These are phyloP conservation scores for Leucoptera coffeella DNA, from an alignment of 2,888 invertebrate species.

Conservation along the genomic window DNA sequence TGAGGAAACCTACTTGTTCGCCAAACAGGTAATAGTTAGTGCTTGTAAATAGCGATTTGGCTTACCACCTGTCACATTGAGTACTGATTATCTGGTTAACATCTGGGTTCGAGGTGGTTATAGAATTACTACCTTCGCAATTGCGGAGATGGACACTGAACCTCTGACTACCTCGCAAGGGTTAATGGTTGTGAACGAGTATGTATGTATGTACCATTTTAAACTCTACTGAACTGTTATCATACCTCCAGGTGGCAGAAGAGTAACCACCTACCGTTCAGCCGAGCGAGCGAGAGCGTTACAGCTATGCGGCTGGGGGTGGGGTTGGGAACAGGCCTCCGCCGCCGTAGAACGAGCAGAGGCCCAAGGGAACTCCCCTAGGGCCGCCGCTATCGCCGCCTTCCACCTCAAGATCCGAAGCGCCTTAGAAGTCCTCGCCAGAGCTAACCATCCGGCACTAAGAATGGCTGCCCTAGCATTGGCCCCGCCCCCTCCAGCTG, in stretches of 20 bases:
- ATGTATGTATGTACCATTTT: too few relatives aligned
- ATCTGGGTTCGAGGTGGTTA: background rate
- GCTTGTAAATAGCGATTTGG: too few relatives aligned
- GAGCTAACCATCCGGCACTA: conserved; percentile 51
- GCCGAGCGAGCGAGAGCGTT: conserved; percentile 74
- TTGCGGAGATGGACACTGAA: too few relatives aligned
- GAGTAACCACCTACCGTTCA: conserved; percentile 38
- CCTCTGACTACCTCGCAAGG: too few relatives aligned
- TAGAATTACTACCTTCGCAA: too few relatives aligned
- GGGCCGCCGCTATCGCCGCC: conserved; percentile 87
- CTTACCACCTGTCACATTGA: too few relatives aligned
- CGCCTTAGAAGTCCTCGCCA: conserved; percentile 81
- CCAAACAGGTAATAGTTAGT: too few relatives aligned
- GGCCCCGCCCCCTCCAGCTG: conserved; percentile 67
- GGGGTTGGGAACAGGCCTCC: conserved; percentile 61
- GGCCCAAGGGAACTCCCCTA: conserved; percentile 62
- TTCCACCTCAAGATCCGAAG: conserved; percentile 80
- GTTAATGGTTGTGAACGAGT: too few relatives aligned
- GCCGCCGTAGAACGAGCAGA: conserved; percentile 57
- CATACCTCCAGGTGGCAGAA: too few relatives aligned
- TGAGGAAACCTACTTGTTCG: too few relatives aligned
- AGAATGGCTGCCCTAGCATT: conserved; percentile 55
- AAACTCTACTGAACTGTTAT: too few relatives aligned
- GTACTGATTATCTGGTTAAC: too few relatives aligned
- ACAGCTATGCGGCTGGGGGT: conserved; percentile 85